Conservation (phyloP, 2,888 invertebrate species). For the Amblyteles armatorius region DNA sequence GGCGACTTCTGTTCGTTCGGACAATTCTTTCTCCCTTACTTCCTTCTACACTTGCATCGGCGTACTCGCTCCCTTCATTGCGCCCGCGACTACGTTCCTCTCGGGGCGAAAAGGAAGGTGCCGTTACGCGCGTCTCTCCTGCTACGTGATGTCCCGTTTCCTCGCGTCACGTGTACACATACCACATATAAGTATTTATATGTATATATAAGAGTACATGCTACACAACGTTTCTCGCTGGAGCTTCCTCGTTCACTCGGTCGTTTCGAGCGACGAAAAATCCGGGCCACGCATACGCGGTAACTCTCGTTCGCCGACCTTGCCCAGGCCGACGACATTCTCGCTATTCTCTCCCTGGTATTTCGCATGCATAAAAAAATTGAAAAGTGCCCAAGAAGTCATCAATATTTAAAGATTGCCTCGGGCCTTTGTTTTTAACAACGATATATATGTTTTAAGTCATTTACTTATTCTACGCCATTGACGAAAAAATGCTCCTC, state of each 20-base stretch:
- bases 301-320: conserved; percentile 59
- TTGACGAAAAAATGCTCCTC: not conserved
- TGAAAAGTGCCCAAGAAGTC: not conserved
- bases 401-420: not conserved
- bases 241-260: conserved; percentile 7
- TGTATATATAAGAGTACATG: conserved; percentile 38
- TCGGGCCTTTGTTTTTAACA: not conserved
- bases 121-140: conserved; percentile 68
- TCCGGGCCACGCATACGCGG: conserved; percentile 55
- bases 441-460: not conserved
- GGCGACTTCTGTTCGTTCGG: conserved; percentile 50
- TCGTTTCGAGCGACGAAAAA: conserved; percentile 52
- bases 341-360: conserved; percentile 13
- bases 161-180: conserved; percentile 44
- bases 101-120: conserved; percentile 67
- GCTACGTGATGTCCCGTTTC: conserved; percentile 70
- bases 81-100: conserved; percentile 34
- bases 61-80: conserved; percentile 28
- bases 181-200: not conserved
- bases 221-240: conserved; percentile 24
- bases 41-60: conserved; percentile 22
- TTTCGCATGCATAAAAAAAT: not conserved
- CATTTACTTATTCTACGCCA: not conserved
- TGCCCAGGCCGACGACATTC: conserved; percentile 45
- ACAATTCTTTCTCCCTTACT: conserved; percentile 21